Evolutionary conservation across 2,888 invertebrate genomes (phyloP).

Genomic region (Calliphora vomitoria): DNA sequence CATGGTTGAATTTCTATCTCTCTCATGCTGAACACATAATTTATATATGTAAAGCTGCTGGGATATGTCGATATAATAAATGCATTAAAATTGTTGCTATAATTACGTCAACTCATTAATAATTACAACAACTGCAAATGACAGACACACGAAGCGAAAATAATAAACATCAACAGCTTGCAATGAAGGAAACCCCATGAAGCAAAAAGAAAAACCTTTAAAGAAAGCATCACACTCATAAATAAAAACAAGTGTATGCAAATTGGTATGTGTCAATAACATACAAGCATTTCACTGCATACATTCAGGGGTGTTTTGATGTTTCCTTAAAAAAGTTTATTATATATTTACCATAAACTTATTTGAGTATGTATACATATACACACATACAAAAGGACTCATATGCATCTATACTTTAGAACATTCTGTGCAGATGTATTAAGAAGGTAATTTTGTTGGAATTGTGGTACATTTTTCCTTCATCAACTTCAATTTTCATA

Average conservation of each 20-base stretch:
- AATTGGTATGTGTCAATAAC: neutral
- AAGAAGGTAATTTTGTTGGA: constrained; percentile 1
- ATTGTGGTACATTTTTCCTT: neutral
- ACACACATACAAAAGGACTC: too few species aligned
- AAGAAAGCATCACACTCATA: neutral
- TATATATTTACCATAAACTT: neutral
- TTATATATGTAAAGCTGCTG: neutral
- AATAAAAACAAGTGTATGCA: neutral
- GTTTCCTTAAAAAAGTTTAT: neutral
- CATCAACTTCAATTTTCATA: neutral
- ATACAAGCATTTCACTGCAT: neutral
- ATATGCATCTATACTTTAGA: too few species aligned
- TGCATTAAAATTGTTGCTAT: constrained; percentile 51
- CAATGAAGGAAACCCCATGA: neutral
- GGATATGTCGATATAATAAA: constrained; percentile 15
- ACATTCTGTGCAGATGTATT: neutral
- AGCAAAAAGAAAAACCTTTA: neutral
- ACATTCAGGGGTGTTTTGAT: neutral
- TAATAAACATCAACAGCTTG: constrained; percentile 28
- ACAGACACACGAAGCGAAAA: constrained; percentile 37
- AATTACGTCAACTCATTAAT: constrained; percentile 51
- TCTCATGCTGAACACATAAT: too few species aligned
- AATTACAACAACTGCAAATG: constrained; percentile 61
- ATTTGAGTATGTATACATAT: neutral
- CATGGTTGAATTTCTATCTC: neutral